phyloP scores from a whole-genome alignment of 2,888 invertebrate species.

The Trichopria drosophilae region DNA sequence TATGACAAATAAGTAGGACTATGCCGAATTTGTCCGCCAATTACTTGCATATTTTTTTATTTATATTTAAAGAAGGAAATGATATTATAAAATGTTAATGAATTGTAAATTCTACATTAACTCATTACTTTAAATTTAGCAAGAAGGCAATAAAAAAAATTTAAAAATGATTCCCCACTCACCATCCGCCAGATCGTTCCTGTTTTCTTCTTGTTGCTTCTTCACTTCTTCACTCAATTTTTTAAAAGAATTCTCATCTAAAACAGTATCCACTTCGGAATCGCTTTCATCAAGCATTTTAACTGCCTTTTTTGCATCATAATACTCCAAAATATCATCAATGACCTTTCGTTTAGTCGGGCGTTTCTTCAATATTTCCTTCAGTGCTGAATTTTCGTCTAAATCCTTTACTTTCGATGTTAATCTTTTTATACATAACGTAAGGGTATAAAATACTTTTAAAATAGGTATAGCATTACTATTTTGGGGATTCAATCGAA shows the following conservation, averaged over 20 bases:
- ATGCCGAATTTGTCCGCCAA: too few species aligned
- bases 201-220: too few species aligned
- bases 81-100: too few species aligned
- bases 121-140: too few species aligned
- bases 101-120: too few species aligned
- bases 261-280: slow-evolving; percentile 35
- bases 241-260: slow-evolving; percentile 33
- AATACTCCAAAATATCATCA: slow-evolving; percentile 56
- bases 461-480: slow-evolving; percentile 67
- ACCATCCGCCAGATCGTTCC: too few species aligned
- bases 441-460: slow-evolving; percentile 72
- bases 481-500: slow-evolving; percentile 65
- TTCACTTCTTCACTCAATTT: too few species aligned
- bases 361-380: slow-evolving; percentile 24
- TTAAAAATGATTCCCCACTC: too few species aligned
- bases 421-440: slow-evolving; percentile 67
- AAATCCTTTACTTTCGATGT: slow-evolving; percentile 42
- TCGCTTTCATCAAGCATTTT: slow-evolving; percentile 55
- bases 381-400: slow-evolving; percentile 22
- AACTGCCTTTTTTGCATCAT: slow-evolving; percentile 47
- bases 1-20: too few species aligned
- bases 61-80: too few species aligned
- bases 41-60: too few species aligned
- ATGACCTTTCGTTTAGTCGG: slow-evolving; percentile 47
- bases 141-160: too few species aligned